Base-by-base conservation (phyloP, 2,888 invertebrate genomes). In the Shargacucullia verbasci region DNA sequence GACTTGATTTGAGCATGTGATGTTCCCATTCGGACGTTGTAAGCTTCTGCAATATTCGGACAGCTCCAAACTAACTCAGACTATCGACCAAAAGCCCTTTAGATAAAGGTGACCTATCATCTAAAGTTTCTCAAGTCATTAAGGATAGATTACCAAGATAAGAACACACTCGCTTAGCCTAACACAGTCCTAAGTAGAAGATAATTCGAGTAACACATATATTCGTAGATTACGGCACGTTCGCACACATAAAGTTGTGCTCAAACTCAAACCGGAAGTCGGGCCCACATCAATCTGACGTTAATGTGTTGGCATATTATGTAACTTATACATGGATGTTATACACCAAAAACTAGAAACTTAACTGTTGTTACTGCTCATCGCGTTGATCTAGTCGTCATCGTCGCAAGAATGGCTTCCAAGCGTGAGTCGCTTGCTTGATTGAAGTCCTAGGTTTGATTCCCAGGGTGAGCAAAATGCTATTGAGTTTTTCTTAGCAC, bases 261-360 rank as follows among this genome's bases (percentile, higher is more conserved):
- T 79, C 66, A 77, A 83, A 84, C 79, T 82, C 78, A 75, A 80
- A 79, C 80, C 79, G 83, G 82, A 85, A 82, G 75, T 77, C 74
- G 65, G 63, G 73, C 73, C 78, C 71, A 71, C 77, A 76, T 78
- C 78, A 81, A 70, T 77, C 76, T 80, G 73, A 72, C 70, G 73
- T 66, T 74, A 74, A 74, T 74, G 76, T 76, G 73, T 61, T 69
- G 63, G 73, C 61, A 70, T 69, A n/a, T n/a, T n/a, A 66, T 75
- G 73, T 76, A 76, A 76, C 70, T 64, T 52, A 34, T 68, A 52
- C 27, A 44, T 29, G 50, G 52, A 56, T 68, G 54, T 58, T 65
- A 43, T 63, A 54, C 37, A 53, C 59, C 41, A 69, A 64, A 70
- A 71, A 68, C 64, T n/a, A n/a, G n/a, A n/a, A n/a, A n/a, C n/a